Evolutionary conservation across 2,113 vertebrate genomes (phyloP).

Genomic region (Bolborhynchus lineola): DNA sequence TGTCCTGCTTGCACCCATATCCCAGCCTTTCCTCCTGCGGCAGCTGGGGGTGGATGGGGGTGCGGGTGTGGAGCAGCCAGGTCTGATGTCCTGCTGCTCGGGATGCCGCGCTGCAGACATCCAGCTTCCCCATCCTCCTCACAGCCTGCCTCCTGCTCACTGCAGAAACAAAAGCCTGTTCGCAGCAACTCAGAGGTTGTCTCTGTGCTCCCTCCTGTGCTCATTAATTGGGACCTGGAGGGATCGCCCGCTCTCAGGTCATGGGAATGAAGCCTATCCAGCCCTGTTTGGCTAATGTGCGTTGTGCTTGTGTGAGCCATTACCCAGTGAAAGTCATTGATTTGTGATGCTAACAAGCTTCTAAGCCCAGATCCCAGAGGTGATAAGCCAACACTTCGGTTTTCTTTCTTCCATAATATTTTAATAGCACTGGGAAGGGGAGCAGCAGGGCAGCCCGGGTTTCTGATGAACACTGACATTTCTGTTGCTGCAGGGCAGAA

Average conservation of each 20-base stretch:
- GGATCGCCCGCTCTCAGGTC: not conserved
- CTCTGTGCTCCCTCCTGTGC: not conserved
- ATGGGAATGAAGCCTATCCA: not conserved
- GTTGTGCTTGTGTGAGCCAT: not conserved
- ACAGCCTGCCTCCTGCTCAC: rapidly evolving
- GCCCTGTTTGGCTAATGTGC: not conserved
- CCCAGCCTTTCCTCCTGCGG: not conserved
- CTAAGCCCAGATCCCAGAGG: not conserved
- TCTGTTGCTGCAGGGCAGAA: not conserved
- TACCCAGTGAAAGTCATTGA: not conserved
- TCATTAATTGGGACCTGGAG: not conserved
- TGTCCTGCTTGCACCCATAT: not conserved
- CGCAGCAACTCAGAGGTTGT: not conserved
- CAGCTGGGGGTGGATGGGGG: not conserved
- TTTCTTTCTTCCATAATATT: conserved; percentile 10
- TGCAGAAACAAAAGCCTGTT: not conserved
- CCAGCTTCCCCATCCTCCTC: not conserved
- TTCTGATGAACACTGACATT: not conserved
- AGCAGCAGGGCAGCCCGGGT: not conserved
- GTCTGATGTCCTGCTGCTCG: rapidly evolving
- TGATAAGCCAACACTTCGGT: not conserved
- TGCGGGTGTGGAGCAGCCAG: not conserved
- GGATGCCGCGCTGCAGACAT: not conserved
- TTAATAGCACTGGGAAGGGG: not conserved
- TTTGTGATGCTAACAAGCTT: not conserved